phyloP scores from a whole-genome alignment of 2,797 vertebrate species.

The Hemitrygon akajei region DNA sequence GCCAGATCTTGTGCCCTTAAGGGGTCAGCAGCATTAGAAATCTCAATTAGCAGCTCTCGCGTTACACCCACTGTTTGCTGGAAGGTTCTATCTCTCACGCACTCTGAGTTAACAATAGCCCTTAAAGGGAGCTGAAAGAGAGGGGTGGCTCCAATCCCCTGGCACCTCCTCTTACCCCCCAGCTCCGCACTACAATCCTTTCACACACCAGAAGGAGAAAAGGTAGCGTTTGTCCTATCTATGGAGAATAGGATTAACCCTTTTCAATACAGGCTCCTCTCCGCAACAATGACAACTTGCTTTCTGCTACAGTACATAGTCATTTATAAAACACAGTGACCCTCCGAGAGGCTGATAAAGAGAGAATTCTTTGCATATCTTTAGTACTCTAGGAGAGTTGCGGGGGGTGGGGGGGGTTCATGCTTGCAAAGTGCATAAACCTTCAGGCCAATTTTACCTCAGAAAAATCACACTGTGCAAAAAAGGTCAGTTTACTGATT shows the following conservation, averaged over 20 bases:
- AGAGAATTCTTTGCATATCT: conserved; percentile 22
- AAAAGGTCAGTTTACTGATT: background rate
- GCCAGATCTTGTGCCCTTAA: background rate
- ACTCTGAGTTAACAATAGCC: conserved; percentile 27
- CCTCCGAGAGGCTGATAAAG: background rate
- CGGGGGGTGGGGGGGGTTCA: background rate
- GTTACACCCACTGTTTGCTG: conserved; percentile 38
- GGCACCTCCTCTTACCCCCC: conserved; percentile 21
- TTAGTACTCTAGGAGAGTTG: background rate
- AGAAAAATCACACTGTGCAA: background rate
- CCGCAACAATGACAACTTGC: conserved; percentile 33
- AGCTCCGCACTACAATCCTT: conserved; percentile 26
- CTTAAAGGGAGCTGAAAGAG: conserved; percentile 32
- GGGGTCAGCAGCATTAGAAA: conserved; percentile 27
- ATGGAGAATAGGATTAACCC: conserved; percentile 37
- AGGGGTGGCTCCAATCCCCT: background rate
- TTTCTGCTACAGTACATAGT: conserved; percentile 33
- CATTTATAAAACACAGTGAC: conserved; percentile 7
- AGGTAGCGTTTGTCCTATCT: conserved; percentile 32
- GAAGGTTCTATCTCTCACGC: conserved; percentile 19
- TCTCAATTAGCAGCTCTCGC: conserved; percentile 34
- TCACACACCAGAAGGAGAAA: conserved; percentile 14
- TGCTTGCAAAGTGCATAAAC: background rate
- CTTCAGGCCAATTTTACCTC: background rate
- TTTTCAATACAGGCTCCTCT: conserved; percentile 16